Evolutionary conservation across 2,888 invertebrate genomes (phyloP), one percentile per base, ranked within the genome.

Genomic region (Dyspetes luteomarginatus): DNA sequence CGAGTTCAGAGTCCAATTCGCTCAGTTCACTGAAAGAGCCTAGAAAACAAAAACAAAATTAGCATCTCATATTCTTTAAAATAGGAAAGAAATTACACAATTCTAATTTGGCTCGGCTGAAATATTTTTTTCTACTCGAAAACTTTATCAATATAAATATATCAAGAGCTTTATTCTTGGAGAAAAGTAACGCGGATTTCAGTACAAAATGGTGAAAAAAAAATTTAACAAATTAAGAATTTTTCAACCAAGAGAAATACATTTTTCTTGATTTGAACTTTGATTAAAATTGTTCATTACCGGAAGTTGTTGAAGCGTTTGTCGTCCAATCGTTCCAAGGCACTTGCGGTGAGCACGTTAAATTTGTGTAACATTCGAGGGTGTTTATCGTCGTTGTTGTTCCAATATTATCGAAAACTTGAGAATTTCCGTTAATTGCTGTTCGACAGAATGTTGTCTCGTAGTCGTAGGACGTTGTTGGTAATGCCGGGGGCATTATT

Each of bases 301-400:
- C 88, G 4, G 89, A 86, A 9, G 88, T 80, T 9, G 87, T 81
- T 0, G 90, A 86, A 1, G 84, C 84, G 64, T 85, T 89, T 2
- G 87, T 86, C 7, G 87, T 85, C 90, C 90, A 91, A 17, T 91
- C 90, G 83, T 84, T 90, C 91, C 91, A 92, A 19, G 88, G 76
- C 3, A 86, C 83, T 81, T 90, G 90, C 30, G 88, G 87, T 4
- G 91, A 89, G 58, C 84, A 89, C 24, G 86, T 87, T n/a, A 90
- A 82, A 64, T 92, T 89, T 3, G 88, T 90, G 82, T 90, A 92
- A 65, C 88, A 89, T 55, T 90, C 90, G 41, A 86, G 81, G 4
- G 84, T 64, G 58, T 84, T 80, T 4, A 79, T 87, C 9, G 43
- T 9, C 3, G 78, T 60, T n/a, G 69, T 28, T 15, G 36, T 43